phyloP scores from a whole-genome alignment of 2,888 invertebrate species.

The Branchinecta sandiegonensis region DNA sequence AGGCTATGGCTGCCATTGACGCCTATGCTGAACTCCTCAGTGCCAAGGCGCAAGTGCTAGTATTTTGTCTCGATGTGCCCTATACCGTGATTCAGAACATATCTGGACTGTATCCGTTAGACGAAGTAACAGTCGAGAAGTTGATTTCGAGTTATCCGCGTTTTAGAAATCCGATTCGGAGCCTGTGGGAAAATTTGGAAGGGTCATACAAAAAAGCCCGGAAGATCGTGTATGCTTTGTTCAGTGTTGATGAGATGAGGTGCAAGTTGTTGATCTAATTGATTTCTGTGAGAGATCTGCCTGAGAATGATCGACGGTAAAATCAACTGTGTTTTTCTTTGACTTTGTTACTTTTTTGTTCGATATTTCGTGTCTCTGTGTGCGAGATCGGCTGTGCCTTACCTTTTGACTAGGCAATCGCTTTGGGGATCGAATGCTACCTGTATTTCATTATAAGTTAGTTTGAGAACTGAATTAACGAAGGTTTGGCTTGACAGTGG shows the following conservation, averaged over 20 bases:
- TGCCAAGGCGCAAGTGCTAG: constrained; percentile 9
- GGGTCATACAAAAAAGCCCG: background rate
- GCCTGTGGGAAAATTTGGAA: background rate
- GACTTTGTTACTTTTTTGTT: too few relatives aligned
- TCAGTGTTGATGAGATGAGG: background rate
- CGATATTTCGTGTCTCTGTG: too few relatives aligned
- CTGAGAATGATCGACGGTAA: too few relatives aligned
- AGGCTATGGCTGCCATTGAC: constrained; percentile 6
- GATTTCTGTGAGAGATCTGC: too few relatives aligned
- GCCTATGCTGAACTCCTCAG: background rate
- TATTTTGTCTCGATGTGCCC: constrained; percentile 7
- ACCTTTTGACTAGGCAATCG: too few relatives aligned
- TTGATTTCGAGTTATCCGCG: background rate
- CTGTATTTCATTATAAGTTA: too few relatives aligned
- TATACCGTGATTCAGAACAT: background rate
- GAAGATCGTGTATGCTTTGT: background rate
- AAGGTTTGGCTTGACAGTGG: too few relatives aligned
- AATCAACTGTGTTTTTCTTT: too few relatives aligned
- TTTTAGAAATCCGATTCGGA: background rate
- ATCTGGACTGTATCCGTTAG: background rate
- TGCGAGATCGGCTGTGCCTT: too few relatives aligned
- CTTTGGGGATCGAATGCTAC: too few relatives aligned
- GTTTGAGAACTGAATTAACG: too few relatives aligned
- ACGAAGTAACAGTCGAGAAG: background rate
- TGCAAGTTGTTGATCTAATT: background rate